Conservation (phyloP, 2,113 vertebrate genomes). For the Argyrosomus japonicus region DNA sequence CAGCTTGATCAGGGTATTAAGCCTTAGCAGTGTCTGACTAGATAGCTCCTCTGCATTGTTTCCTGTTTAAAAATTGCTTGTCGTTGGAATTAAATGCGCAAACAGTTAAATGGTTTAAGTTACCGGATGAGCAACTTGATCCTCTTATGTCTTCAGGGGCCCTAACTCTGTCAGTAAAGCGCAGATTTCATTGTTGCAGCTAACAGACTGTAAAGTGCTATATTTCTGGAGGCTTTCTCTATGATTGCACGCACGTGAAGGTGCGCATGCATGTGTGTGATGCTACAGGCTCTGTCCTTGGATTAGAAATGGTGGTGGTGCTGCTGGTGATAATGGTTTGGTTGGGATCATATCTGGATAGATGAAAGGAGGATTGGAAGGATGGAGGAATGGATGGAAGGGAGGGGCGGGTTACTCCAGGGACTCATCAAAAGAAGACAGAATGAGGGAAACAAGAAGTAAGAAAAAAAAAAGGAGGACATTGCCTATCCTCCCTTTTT, state of each 20-base stretch:
- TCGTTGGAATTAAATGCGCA: slow-evolving; percentile 77
- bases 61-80: slow-evolving; percentile 68
- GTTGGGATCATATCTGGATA: slow-evolving; percentile 58
- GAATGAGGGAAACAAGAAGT: slow-evolving; percentile 65
- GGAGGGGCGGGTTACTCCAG: slow-evolving; percentile 64
- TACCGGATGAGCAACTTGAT: slow-evolving; percentile 80
- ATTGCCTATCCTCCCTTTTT: slow-evolving; percentile 39
- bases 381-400: slow-evolving; percentile 8
- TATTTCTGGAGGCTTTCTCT: slow-evolving; percentile 42
- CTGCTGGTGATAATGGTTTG: slow-evolving; percentile 52
- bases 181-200: slow-evolving; percentile 74
- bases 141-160: slow-evolving; percentile 77
- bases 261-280: slow-evolving; percentile 16
- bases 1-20: slow-evolving; percentile 57
- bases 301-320: slow-evolving; percentile 48
- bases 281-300: slow-evolving; percentile 43
- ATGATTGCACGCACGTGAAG: slow-evolving; percentile 39
- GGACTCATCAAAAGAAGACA: slow-evolving; percentile 69
- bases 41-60: slow-evolving; percentile 61
- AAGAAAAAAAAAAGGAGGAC: slow-evolving; percentile 47
- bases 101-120: slow-evolving; percentile 86
- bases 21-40: slow-evolving; percentile 54
- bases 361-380: slow-evolving; percentile 55
- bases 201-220: slow-evolving; percentile 69
- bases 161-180: slow-evolving; percentile 77